Conservation (phyloP, 2,113 vertebrate genomes). For the Athene cunicularia region DNA sequence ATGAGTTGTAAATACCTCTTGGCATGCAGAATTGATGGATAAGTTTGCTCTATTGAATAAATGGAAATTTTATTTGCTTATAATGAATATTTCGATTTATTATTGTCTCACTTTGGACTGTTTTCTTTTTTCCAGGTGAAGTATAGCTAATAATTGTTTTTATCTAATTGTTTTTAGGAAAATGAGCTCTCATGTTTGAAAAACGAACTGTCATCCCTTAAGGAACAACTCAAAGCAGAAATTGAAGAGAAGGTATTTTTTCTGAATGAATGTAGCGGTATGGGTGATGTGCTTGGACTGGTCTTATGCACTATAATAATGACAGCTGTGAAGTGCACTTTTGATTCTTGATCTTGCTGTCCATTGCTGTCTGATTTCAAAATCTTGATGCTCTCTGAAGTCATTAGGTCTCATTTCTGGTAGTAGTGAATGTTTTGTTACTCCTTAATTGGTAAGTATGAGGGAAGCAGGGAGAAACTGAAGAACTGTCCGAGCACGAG, state of each 20-base stretch:
- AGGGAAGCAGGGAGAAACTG: neutral
- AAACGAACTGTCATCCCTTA: slow-evolving; percentile 77
- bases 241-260: slow-evolving; percentile 80
- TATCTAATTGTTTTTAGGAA: slow-evolving; percentile 76
- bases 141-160: neutral
- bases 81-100: neutral
- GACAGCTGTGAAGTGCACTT: neutral
- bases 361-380: neutral
- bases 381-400: neutral
- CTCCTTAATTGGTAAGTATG: neutral
- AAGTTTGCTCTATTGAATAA: neutral
- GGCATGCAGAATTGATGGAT: neutral
- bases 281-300: neutral
- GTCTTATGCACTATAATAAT: neutral
- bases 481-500: slow-evolving; percentile 31
- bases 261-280: neutral
- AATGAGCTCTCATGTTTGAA: slow-evolving; percentile 77
- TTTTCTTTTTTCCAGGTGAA: neutral
- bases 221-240: slow-evolving; percentile 79
- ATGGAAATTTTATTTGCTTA: neutral
- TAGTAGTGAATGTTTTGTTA: neutral
- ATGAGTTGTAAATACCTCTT: neutral
- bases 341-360: neutral
- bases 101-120: neutral
- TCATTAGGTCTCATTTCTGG: neutral